Conservation (phyloP, 2,888 invertebrate species). For the Cancer borealis region DNA sequence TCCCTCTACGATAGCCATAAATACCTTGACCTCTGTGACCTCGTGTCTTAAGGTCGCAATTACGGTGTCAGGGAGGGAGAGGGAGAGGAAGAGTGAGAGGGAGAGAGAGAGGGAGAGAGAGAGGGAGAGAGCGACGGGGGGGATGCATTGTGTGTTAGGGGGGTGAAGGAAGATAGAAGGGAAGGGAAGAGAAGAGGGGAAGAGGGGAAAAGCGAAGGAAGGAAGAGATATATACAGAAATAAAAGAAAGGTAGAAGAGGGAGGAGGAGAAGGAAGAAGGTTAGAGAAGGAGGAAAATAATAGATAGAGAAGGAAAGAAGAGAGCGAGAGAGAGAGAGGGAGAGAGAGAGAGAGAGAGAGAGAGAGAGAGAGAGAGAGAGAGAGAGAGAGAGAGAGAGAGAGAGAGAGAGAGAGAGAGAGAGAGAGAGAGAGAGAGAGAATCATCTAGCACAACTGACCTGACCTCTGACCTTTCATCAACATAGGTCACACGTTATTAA, state of each 20-base stretch:
- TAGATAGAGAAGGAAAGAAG: neutral
- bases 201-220: neutral
- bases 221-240: neutral
- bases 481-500: slow-evolving; percentile 21
- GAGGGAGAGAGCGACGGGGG: too few species aligned
- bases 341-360: neutral
- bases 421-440: neutral
- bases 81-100: too few species aligned
- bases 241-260: neutral
- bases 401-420: neutral
- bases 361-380: slow-evolving; percentile 32
- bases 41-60: neutral
- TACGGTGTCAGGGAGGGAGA: neutral
- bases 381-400: slow-evolving; percentile 32
- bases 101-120: too few species aligned
- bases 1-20: neutral
- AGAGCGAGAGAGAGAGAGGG: neutral
- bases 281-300: neutral
- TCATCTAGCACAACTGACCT: neutral
- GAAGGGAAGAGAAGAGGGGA: neutral
- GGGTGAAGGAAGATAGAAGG: neutral
- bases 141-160: too few species aligned
- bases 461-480: neutral
- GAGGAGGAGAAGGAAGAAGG: neutral
- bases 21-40: slow-evolving; percentile 5